Conservation (phyloP, 2,797 vertebrate genomes). For the Notolepis coatsorum region DNA sequence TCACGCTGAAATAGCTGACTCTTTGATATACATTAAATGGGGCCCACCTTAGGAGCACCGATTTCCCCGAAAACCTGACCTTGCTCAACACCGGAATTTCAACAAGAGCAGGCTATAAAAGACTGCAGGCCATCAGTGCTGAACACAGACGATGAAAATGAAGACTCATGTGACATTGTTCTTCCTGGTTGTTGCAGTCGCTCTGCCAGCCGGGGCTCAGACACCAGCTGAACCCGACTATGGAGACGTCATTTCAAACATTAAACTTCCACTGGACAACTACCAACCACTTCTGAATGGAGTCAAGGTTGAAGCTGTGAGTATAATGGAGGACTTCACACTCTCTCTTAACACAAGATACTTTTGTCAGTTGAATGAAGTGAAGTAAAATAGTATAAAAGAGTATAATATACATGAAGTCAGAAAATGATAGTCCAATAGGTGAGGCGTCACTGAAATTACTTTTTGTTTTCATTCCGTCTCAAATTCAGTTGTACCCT, state of each 20-base stretch:
- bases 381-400: not conserved
- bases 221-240: not conserved
- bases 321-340: not conserved
- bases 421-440: too few species aligned
- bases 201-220: slow-evolving; percentile 11
- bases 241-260: not conserved
- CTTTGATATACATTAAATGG: too few species aligned
- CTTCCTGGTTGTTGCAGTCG: not conserved
- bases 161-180: slow-evolving; percentile 11
- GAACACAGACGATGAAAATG: slow-evolving; percentile 3
- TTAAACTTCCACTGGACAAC: slow-evolving; percentile 8
- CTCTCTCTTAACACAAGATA: not conserved
- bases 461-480: not conserved
- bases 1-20: too few species aligned
- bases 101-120: slow-evolving; percentile 6
- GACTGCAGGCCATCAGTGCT: not conserved
- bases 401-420: not conserved
- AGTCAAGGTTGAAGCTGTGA: slow-evolving; percentile 20
- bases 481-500: not conserved
- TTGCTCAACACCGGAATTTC: not conserved
- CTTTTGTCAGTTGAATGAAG: not conserved
- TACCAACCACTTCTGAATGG: slow-evolving; percentile 12
- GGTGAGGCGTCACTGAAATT: too few species aligned
- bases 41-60: too few species aligned
- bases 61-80: not conserved